Percentiles rank a stretch among this genome's conserved stretches.
Evolutionary conservation across 2,888 invertebrate genomes (phyloP).

Genomic region (Tipula confusa): DNA sequence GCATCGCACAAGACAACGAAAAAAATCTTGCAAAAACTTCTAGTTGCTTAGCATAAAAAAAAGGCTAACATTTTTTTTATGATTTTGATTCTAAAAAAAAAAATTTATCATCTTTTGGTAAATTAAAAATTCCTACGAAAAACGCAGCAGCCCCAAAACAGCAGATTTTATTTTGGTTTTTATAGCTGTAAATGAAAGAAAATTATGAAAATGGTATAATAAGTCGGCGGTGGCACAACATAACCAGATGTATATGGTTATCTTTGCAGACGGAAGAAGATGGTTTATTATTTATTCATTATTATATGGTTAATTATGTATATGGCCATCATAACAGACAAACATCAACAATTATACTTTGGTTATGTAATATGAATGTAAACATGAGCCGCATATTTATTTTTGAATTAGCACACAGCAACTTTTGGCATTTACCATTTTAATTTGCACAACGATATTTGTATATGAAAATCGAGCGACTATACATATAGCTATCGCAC

Average conservation of each 20-base stretch:
- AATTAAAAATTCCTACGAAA: neutral
- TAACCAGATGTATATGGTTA: neutral
- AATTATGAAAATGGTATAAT: neutral
- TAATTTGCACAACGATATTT: neutral
- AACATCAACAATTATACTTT: too few relatives aligned
- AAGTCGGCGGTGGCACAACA: neutral
- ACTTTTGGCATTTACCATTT: neutral
- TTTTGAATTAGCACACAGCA: neutral
- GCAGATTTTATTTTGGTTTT: neutral
- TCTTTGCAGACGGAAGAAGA: too few relatives aligned
- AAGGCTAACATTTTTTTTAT: neutral
- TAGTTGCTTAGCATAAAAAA: slow-evolving; percentile 6
- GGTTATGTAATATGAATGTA: neutral
- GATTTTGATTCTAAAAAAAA: neutral
- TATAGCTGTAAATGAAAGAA: neutral
- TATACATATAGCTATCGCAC: too few relatives aligned
- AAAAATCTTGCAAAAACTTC: neutral
- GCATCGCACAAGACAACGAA: neutral
- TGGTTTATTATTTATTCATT: neutral
- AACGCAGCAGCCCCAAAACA: neutral
- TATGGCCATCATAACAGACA: neutral
- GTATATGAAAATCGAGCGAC: neutral
- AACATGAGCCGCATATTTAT: neutral
- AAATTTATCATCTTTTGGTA: neutral
- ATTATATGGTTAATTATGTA: neutral